Conservation (phyloP, 2,797 vertebrate species). For the Denticeps clupeoides region DNA sequence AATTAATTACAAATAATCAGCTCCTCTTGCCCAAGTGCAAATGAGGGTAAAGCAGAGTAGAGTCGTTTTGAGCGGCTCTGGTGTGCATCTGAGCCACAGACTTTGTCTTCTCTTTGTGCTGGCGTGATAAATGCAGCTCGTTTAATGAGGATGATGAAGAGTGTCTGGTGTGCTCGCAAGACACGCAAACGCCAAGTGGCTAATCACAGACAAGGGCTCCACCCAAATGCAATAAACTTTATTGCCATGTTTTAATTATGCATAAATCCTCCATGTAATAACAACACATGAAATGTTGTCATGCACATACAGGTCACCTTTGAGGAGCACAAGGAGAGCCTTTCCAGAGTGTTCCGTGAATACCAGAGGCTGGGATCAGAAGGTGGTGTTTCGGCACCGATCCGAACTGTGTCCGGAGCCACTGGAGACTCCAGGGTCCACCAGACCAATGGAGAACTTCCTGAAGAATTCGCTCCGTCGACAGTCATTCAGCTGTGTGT, state of each 20-base stretch:
- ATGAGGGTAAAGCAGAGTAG: conserved; percentile 30
- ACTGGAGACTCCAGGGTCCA: conserved; percentile 49
- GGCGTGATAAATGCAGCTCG: conserved; percentile 60
- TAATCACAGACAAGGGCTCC: conserved; percentile 21
- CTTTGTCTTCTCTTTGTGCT: conserved; percentile 64
- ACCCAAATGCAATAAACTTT: too few species aligned
- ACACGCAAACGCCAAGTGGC: conserved; percentile 45
- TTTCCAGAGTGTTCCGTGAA: conserved; percentile 75
- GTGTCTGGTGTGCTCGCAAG: conserved; percentile 34
- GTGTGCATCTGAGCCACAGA: conserved; percentile 19
- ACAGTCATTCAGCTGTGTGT: conserved; percentile 60
- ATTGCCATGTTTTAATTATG: too few species aligned
- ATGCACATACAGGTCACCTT: conserved; percentile 76
- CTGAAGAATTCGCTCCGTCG: conserved; percentile 49
- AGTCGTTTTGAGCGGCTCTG: conserved; percentile 6
- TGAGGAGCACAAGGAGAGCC: conserved; percentile 87
- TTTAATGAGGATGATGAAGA: conserved; percentile 53
- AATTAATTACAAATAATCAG: conserved; percentile 96
- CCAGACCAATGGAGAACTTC: conserved; percentile 32
- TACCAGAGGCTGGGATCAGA: conserved; percentile 66
- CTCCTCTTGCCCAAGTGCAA: conserved; percentile 62
- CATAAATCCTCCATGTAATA: too few species aligned
- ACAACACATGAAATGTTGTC: too few species aligned
- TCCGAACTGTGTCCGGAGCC: conserved; percentile 64
- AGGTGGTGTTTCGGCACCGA: conserved; percentile 31